A percentile compares a stretch with the other conserved stretches of the same genome.
phyloP scores from a whole-genome alignment of 2,797 vertebrate species.

The Sebastes iracundus region DNA sequence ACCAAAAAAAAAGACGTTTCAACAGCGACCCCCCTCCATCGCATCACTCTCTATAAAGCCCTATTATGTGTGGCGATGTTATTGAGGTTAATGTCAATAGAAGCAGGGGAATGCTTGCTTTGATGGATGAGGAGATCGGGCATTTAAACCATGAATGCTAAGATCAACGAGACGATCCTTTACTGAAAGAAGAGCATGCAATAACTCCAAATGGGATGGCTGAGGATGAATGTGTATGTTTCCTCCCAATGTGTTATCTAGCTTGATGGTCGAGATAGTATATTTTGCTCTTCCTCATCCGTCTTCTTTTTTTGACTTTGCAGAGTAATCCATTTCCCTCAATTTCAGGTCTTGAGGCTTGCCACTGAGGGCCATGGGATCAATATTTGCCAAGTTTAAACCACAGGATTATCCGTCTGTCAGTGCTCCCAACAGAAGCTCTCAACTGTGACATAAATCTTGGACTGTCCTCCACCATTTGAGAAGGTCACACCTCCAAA shows the following conservation, averaged over 20 bases:
- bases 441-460: slow-evolving; percentile 85
- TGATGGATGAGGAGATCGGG: slow-evolving; percentile 51
- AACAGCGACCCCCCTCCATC: slow-evolving; percentile 16
- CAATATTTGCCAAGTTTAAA: slow-evolving; percentile 90
- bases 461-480: slow-evolving; percentile 78
- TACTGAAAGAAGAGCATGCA: slow-evolving; percentile 46
- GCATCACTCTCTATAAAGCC: slow-evolving; percentile 45
- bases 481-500: slow-evolving; percentile 79
- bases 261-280: slow-evolving; percentile 75
- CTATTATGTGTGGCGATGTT: slow-evolving; percentile 52
- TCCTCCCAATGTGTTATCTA: slow-evolving; percentile 73
- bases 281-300: slow-evolving; percentile 71
- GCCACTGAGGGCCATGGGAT: slow-evolving; percentile 78
- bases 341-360: slow-evolving; percentile 79
- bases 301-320: slow-evolving; percentile 67
- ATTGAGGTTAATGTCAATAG: slow-evolving; percentile 60
- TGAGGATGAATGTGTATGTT: slow-evolving; percentile 62
- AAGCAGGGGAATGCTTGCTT: slow-evolving; percentile 33
- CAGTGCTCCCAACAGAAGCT: slow-evolving; percentile 82
- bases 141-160: slow-evolving; percentile 58
- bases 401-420: slow-evolving; percentile 86
- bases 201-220: slow-evolving; percentile 42
- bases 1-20: slow-evolving; percentile 4
- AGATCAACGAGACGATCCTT: slow-evolving; percentile 59
- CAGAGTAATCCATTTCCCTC: slow-evolving; percentile 84